Conservation (phyloP, 2,888 invertebrate genomes). For the Cryptus armator region DNA sequence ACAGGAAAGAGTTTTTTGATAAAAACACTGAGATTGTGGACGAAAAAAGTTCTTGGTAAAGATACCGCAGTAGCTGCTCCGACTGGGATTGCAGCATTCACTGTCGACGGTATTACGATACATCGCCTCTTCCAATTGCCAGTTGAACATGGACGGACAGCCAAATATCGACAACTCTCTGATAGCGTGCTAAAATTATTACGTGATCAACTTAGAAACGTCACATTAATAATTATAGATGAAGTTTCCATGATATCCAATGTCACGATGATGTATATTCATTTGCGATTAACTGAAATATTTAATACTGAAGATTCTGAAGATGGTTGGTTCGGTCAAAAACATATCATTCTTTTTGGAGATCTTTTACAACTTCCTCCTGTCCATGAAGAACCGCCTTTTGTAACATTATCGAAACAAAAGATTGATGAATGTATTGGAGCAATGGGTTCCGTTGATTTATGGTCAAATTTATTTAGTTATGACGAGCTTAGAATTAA, state of each 20-base stretch:
- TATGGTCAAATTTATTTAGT: background rate
- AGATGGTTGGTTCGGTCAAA: no score
- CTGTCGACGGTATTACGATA: no score
- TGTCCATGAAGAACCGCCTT: background rate
- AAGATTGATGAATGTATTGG: background rate
- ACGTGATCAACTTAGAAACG: no score
- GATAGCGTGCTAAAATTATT: no score
- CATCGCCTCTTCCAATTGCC: no score
- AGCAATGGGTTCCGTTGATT: background rate
- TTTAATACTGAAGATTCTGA: constrained; percentile 55
- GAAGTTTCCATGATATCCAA: constrained; percentile 16
- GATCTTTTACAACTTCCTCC: no score
- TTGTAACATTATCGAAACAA: constrained; percentile 69
- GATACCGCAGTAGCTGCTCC: constrained; percentile 63
- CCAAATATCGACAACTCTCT: no score
- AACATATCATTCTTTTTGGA: no score
- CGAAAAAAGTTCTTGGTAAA: constrained; percentile 72
- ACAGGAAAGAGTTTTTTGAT: constrained; percentile 67
- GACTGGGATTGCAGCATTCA: no score
- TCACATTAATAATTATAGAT: no score
- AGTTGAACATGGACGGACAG: no score
- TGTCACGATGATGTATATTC: constrained; percentile 44
- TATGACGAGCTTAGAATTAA: background rate
- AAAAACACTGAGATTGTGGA: constrained; percentile 75
- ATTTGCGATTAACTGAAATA: no score